Evolutionary conservation across 2,888 invertebrate genomes (phyloP), one percentile per base, ranked within the genome.

Genomic region (Sericinus montela): DNA sequence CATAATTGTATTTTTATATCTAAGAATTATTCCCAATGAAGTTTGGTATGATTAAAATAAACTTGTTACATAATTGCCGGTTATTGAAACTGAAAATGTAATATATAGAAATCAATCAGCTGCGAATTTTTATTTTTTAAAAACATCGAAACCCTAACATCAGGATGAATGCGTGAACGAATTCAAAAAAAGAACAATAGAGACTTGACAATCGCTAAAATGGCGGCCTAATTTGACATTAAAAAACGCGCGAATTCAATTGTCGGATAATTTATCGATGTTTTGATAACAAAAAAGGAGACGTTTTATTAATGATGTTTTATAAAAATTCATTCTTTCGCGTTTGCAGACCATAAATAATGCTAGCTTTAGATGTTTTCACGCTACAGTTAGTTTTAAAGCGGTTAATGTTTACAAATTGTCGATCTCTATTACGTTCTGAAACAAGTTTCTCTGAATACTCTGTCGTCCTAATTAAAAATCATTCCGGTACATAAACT

Each of bases 141-240:
- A 25, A 6, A 39, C 11, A 28, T 25, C 19, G 48, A 9, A 8
- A 40, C 45, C 48, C 52, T 19, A 45, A 46, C 40, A 40, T 34
- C 29, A 43, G 49, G 58, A 59, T 56, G 61, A 65, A 71, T 80
- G 83, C 85, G 69, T 71, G 80, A 82, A 79, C 78, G 80, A 76
- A 73, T 65, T 71, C 67, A 58, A 73, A 81, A 77, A 61, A 65
- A 57, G 63, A 66, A 75, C 70, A 75, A 76, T 60, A 56, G 55
- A 62, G 55, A 57, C 67, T 68, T 66, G 72, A 78, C 80, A 75
- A 75, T 78, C 66, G 69, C 65, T 69, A 64, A 75, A 72, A 85
- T 80, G 83, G 80, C 79, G 67, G 77, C 65, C 82, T 85, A 84
- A 87, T 86, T 83, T 85, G 86, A 85, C 83, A 80, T 81, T 80